Evolutionary conservation across 2,797 vertebrate species (phyloP).

Genomic region (Cyclopterus lumpus): DNA sequence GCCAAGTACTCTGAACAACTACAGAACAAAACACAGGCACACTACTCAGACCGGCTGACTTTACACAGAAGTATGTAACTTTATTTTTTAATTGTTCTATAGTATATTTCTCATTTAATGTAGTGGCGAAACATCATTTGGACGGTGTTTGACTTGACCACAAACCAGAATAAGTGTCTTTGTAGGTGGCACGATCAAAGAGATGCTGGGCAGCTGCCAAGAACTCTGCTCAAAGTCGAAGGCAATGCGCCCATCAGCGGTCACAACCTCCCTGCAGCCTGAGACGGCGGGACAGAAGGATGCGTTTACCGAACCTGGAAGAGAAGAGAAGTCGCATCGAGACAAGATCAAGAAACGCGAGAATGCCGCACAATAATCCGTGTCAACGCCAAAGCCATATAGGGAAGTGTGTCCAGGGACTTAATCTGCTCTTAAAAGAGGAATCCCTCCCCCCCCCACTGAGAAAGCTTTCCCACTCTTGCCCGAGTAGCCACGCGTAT

Average conservation of each 20-base stretch:
- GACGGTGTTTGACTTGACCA: slow-evolving; percentile 9
- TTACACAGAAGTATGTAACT: background rate
- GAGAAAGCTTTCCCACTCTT: slow-evolving; percentile 16
- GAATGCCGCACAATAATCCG: slow-evolving; percentile 5
- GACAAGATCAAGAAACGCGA: background rate
- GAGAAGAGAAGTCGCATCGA: slow-evolving; percentile 6
- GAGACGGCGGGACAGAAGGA: slow-evolving; percentile 90
- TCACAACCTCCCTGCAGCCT: slow-evolving; percentile 89
- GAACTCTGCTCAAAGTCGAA: slow-evolving; percentile 80
- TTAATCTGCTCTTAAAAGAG: slow-evolving; percentile 48
- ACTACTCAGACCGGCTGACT: slow-evolving; percentile 16
- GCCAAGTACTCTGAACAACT: slow-evolving; percentile 49
- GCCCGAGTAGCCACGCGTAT: slow-evolving; percentile 8
- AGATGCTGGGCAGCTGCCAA: slow-evolving; percentile 80
- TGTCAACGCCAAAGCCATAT: slow-evolving; percentile 30
- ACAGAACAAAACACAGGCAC: slow-evolving; percentile 15
- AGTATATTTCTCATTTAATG: background rate
- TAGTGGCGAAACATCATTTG: background rate
- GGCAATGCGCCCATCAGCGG: slow-evolving; percentile 83
- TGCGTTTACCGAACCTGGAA: slow-evolving; percentile 86
- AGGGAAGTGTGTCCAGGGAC: slow-evolving; percentile 32
- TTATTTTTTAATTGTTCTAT: background rate
- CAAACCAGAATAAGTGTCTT: slow-evolving; percentile 89
- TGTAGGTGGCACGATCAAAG: slow-evolving; percentile 84
- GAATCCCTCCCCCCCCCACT: slow-evolving; percentile 21